Evolutionary conservation across 1,140 invertebrate species (phyloP).

Genomic region (Tetramorium parvispinum): DNA sequence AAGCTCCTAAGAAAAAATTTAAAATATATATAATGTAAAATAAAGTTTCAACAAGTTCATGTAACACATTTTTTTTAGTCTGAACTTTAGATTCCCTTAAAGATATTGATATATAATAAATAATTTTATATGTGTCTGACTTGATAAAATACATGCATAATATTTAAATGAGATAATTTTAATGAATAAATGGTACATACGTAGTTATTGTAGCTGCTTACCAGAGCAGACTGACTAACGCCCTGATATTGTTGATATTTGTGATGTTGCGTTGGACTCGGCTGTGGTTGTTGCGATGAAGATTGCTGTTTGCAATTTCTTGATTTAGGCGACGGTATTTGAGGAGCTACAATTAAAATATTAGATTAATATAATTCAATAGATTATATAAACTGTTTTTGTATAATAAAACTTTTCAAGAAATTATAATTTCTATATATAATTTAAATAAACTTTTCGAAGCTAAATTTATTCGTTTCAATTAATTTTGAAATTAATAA

Average conservation of each 20-base stretch:
- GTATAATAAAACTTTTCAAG: constrained; percentile 1
- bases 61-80: background rate
- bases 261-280: constrained; percentile 87
- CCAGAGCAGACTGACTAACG: constrained; percentile 85
- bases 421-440: constrained; percentile 8
- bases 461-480: background rate
- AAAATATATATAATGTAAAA: background rate
- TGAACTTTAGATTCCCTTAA: background rate
- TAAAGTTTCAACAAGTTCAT: background rate
- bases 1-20: background rate
- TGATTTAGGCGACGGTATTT: constrained; percentile 86
- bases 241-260: constrained; percentile 86
- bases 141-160: constrained; percentile 32
- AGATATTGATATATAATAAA: background rate
- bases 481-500: constrained; percentile 30
- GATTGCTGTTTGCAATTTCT: constrained; percentile 84
- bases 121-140: background rate
- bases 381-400: background rate
- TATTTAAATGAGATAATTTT: constrained; percentile 54
- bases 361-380: background rate
- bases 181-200: constrained; percentile 78
- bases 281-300: constrained; percentile 85
- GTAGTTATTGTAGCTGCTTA: constrained; percentile 85
- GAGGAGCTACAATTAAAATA: constrained; percentile 78
- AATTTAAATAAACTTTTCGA: constrained; percentile 13